A percentile compares a stretch with the other conserved stretches of the same genome.
These are phyloP conservation scores for Podocnemis expansa DNA, from an alignment of 2,113 vertebrate genomes.

Conservation along the genomic window DNA sequence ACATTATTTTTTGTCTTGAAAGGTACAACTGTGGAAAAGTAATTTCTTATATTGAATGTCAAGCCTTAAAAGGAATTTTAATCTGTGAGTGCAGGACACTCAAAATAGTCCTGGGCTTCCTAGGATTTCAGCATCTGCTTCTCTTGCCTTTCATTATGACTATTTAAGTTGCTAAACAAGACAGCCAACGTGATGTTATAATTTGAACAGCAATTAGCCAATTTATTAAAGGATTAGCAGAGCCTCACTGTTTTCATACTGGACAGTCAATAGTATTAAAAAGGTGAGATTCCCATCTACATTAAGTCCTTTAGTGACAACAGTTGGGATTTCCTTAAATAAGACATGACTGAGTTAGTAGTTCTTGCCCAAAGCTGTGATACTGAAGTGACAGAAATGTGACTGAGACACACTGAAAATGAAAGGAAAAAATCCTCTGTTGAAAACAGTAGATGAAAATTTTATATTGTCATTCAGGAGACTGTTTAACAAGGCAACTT, in stretches of 20 bases:
- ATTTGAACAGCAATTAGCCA: constrained; percentile 15
- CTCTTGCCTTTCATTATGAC: background rate
- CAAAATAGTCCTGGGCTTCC: background rate
- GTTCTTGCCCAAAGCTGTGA: background rate
- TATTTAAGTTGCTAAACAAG: constrained; percentile 28
- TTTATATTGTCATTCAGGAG: background rate
- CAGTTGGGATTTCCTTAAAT: constrained; percentile 13
- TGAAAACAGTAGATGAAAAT: background rate
- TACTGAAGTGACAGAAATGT: background rate
- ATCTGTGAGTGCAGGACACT: background rate
- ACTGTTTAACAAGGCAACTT: background rate
- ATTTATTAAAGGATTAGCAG: constrained; percentile 24
- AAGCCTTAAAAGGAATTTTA: background rate
- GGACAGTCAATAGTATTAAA: background rate
- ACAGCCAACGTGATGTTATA: background rate
- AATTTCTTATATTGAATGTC: background rate
- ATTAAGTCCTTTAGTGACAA: background rate
- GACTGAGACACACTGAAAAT: background rate
- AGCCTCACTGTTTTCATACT: constrained; percentile 1
- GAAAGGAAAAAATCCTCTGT: background rate
- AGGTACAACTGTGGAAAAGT: background rate
- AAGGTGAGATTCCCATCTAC: background rate
- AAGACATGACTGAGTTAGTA: constrained; percentile 7
- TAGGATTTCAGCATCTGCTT: constrained; percentile 10
- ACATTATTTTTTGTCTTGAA: background rate